Conservation (phyloP, 1,140 invertebrate genomes). For the Reticulitermes speratus region DNA sequence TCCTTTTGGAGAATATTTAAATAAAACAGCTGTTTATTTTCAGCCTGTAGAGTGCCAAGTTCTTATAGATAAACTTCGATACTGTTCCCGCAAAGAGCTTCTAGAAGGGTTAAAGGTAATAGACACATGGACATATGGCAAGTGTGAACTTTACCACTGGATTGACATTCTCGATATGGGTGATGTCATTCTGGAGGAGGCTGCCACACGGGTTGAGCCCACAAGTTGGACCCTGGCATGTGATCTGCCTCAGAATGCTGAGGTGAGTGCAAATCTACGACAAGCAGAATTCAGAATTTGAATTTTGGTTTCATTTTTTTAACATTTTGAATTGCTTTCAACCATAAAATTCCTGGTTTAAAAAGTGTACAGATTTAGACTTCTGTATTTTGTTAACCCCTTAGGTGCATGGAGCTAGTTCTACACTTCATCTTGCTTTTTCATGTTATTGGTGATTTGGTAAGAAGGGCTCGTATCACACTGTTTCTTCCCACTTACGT, state of each 20-base stretch:
- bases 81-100: constrained; percentile 69
- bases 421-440: no score
- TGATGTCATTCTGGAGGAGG: constrained; percentile 77
- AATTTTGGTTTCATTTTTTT: no score
- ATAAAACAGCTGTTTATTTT: constrained; percentile 37
- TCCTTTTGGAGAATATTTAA: no score
- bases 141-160: constrained; percentile 91
- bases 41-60: constrained; percentile 79
- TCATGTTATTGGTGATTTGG: no score
- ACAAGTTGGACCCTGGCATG: constrained; percentile 78
- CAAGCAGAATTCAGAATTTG: no score
- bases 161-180: constrained; percentile 83
- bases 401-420: no score
- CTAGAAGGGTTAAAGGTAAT: constrained; percentile 71
- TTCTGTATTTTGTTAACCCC: no score
- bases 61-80: constrained; percentile 75
- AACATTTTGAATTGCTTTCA: no score
- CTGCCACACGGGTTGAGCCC: constrained; percentile 61
- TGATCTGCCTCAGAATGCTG: constrained; percentile 65
- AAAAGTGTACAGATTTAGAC: no score
- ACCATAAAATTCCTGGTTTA: no score
- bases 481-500: no score
- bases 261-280: constrained; percentile 51
- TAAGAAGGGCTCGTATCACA: no score
- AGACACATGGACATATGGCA: constrained; percentile 85